Base-by-base conservation (phyloP, 2,888 invertebrate genomes). In the Graphium colonna region DNA sequence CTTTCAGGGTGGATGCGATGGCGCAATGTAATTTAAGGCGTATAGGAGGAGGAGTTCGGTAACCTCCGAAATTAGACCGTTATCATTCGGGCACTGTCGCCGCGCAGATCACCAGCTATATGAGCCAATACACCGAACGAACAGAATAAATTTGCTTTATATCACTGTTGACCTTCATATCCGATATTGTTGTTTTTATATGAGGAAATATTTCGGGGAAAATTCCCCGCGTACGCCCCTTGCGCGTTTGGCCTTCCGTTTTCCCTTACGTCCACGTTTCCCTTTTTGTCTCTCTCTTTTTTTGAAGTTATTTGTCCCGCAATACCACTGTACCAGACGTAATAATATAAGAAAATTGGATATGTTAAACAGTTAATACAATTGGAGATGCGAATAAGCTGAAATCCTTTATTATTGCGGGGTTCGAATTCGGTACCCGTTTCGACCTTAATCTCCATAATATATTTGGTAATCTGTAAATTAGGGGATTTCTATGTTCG, bases 91-190 rank as follows among this genome's bases (percentile, higher is more conserved):
- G 70, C 75, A 76, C 77, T 82, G 88, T 86, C 87, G 82, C 76
- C 73, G 73, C 74, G 63, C 69, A 82, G 86, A 87, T 87, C 88
- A 82, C 84, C 82, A 80, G 82, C 81, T 82, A 84, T 82, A 82
- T 81, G 82, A 79, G 82, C 84, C 87, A 87, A 88, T 89, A 88
- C 84, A 84, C 81, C 66, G 79, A 73, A 70, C 69, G 71, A 83
- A 83, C 82, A 79, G 87, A 86, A 89, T 88, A 88, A 87, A 87
- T 88, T 88, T 84, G 77, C 82, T 84, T 83, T 86, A 86, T 85
- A 81, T 73, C 75, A 77, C 71, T 73, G 79, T 79, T 86, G 88
- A 87, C 87, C 88, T 87, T 84, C 85, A 77, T 82, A 83, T 77
- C 80, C 81, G 75, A 86, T 88, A 85, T 87, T 84, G 85, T 82